Conservation (phyloP, 1,140 invertebrate genomes). For the Lanistes nyassanus region DNA sequence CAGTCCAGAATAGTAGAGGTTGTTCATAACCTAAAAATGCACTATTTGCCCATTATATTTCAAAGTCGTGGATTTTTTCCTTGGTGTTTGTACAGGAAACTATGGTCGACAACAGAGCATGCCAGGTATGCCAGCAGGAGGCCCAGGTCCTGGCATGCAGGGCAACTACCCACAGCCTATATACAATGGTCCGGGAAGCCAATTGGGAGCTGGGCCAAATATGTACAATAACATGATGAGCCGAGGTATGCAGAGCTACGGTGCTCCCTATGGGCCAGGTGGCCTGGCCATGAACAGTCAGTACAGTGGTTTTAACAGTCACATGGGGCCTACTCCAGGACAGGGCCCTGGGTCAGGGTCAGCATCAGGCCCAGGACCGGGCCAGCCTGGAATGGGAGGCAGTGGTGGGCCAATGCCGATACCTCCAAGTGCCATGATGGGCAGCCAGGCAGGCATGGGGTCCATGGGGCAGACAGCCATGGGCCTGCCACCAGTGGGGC, state of each 20-base stretch:
- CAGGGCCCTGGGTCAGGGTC: constrained; percentile 30
- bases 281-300: constrained; percentile 55
- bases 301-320: constrained; percentile 57
- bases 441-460: neutral
- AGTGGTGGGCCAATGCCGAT: constrained; percentile 21
- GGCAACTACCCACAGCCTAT: constrained; percentile 56
- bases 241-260: constrained; percentile 46
- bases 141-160: constrained; percentile 25
- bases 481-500: constrained; percentile 24
- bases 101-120: constrained; percentile 34
- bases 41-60: no score
- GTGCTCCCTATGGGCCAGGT: constrained; percentile 44
- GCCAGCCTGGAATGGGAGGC: constrained; percentile 16
- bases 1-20: no score
- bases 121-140: neutral
- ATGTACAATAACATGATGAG: constrained; percentile 58
- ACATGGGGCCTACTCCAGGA: constrained; percentile 48
- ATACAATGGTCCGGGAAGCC: constrained; percentile 59
- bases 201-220: constrained; percentile 40
- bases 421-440: constrained; percentile 27
- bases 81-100: constrained; percentile 24
- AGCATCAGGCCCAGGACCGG: constrained; percentile 1
- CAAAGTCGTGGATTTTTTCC: no score
- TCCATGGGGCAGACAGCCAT: constrained; percentile 35
- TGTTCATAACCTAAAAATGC: no score